Conservation (phyloP, 37 sponge, comb jelly and placozoan species). For the Cladorhizidae sp. region DNA sequence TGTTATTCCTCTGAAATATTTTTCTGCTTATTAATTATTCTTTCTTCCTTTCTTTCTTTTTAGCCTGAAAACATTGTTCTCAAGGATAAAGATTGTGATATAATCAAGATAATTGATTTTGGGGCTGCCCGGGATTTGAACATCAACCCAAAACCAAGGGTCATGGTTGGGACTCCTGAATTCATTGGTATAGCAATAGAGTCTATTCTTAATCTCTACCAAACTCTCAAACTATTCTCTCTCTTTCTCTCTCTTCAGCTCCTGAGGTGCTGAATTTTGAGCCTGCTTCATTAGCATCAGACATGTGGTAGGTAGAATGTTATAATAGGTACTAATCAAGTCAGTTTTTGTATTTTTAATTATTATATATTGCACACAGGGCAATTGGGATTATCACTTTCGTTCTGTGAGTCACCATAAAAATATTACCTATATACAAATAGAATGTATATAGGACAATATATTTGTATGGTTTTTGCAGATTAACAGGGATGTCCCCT, state of each 20-base stretch:
- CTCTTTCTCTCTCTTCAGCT: slow-evolving; percentile 42
- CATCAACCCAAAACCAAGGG: slow-evolving; percentile 25
- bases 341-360: too few relatives aligned
- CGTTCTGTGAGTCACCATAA: slow-evolving; percentile 69
- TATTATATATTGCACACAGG: too few relatives aligned
- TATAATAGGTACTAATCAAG: too few relatives aligned
- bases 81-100: slow-evolving; percentile 32
- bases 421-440: too few relatives aligned
- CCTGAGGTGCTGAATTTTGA: slow-evolving; percentile 87
- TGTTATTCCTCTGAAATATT: background rate
- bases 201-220: background rate
- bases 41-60: too few relatives aligned
- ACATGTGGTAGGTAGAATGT: slow-evolving; percentile 83
- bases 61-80: slow-evolving; percentile 93
- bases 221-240: background rate
- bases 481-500: slow-evolving; percentile 90
- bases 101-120: slow-evolving; percentile 83
- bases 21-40: background rate
- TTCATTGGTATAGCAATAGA: slow-evolving; percentile 63
- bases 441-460: background rate
- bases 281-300: slow-evolving; percentile 72
- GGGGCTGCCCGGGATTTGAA: slow-evolving; percentile 68
- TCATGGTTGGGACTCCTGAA: slow-evolving; percentile 86
- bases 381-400: slow-evolving; percentile 84
- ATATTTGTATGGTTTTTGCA: background rate